phyloP scores from a whole-genome alignment of 2,113 vertebrate species.

The Hippocampus comes region DNA sequence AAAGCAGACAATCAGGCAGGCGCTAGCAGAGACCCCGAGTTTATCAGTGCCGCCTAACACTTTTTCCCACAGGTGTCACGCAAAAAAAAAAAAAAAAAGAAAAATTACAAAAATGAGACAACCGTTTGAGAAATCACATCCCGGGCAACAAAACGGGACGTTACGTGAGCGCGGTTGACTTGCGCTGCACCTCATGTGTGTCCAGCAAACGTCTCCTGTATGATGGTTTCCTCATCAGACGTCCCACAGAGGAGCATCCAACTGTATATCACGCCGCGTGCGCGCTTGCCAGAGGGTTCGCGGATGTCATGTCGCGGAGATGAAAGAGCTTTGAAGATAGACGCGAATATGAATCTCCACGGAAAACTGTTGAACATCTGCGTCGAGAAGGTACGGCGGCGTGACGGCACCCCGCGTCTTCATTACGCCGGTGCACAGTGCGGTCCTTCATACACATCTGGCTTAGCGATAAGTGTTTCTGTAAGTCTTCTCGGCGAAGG shows the following conservation, averaged over 20 bases:
- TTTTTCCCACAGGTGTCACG: conserved; percentile 50
- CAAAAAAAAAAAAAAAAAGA: conserved; percentile 35
- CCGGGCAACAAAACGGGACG: background rate
- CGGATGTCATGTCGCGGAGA: background rate
- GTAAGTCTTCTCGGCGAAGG: conserved; percentile 52
- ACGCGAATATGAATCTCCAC: conserved; percentile 4
- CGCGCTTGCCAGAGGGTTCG: background rate
- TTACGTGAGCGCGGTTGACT: background rate
- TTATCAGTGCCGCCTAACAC: conserved; percentile 47
- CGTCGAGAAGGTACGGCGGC: conserved; percentile 10
- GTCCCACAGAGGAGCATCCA: conserved; percentile 10
- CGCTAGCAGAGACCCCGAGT: conserved; percentile 53
- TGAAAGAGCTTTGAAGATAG: conserved; percentile 6
- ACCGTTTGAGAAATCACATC: conserved; percentile 37
- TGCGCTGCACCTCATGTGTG: background rate
- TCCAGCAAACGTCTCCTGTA: background rate
- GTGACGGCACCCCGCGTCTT: conserved; percentile 40
- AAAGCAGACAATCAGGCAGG: conserved; percentile 59
- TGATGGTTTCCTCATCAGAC: conserved; percentile 19
- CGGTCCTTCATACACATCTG: conserved; percentile 52
- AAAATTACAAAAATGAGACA: conserved; percentile 32
- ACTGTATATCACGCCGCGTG: conserved; percentile 6
- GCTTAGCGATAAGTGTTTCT: conserved; percentile 51
- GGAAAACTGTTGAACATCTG: conserved; percentile 30
- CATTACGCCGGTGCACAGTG: conserved; percentile 32